A percentile compares a stretch with the other conserved stretches of the same genome.
phyloP scores from a whole-genome alignment of 2,113 vertebrate species.

The Phalacrocorax pelagicus region DNA sequence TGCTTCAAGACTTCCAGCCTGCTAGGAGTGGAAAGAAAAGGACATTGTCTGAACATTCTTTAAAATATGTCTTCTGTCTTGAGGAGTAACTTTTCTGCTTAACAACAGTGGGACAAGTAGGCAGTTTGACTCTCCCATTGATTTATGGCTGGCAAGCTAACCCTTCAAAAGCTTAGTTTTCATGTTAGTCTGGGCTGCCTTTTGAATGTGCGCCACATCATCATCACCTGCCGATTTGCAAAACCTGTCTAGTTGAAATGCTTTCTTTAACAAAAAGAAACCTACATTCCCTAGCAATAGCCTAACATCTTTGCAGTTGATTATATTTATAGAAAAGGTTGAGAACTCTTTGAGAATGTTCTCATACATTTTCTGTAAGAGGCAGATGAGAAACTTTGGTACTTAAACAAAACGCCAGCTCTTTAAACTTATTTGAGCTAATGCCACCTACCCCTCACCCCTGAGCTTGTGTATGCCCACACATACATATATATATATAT shows the following conservation, averaged over 20 bases:
- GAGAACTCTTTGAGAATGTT: neutral
- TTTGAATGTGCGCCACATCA: neutral
- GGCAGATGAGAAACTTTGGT: neutral
- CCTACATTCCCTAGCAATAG: neutral
- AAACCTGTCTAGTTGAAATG: neutral
- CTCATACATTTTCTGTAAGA: neutral
- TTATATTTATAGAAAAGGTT: neutral
- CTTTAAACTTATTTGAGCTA: neutral
- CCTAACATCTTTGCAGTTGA: neutral
- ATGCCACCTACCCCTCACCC: neutral
- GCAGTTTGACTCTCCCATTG: neutral
- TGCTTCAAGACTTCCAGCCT: neutral
- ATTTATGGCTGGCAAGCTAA: neutral
- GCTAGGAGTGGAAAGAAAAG: neutral
- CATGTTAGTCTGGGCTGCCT: neutral
- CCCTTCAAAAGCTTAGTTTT: neutral
- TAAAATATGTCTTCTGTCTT: neutral
- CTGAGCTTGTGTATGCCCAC: neutral
- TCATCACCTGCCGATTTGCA: neutral
- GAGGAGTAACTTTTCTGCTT: neutral
- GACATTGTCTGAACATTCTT: neutral
- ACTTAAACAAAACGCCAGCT: neutral
- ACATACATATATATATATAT: neutral
- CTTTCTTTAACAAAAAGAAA: neutral
- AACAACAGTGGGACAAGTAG: neutral